Conservation (phyloP, 2,797 vertebrate genomes). For the Odontamblyopus lacepedii region DNA sequence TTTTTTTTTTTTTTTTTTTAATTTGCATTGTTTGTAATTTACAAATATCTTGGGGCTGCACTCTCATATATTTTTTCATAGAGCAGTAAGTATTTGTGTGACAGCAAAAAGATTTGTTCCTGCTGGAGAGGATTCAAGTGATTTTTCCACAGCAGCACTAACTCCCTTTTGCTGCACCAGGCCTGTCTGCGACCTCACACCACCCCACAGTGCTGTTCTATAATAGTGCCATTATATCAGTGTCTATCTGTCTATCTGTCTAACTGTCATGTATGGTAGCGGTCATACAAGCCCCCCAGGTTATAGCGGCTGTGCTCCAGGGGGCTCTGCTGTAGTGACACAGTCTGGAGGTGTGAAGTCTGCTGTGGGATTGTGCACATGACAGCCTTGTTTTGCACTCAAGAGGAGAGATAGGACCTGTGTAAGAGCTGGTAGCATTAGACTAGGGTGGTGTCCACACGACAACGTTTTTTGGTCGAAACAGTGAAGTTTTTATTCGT, state of each 20-base stretch:
- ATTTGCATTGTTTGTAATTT: neutral
- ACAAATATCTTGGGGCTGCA: neutral
- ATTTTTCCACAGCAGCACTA: slow-evolving; percentile 39
- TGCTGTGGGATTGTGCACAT: slow-evolving; percentile 18
- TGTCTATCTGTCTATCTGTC: slow-evolving; percentile 19
- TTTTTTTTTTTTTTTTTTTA: neutral
- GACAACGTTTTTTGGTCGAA: too few species aligned
- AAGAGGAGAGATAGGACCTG: neutral
- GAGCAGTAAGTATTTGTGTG: slow-evolving; percentile 44
- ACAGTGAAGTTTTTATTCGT: too few species aligned
- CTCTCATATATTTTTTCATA: slow-evolving; percentile 41
- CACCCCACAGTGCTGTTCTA: slow-evolving; percentile 15
- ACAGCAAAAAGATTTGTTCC: slow-evolving; percentile 43
- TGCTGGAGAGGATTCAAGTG: slow-evolving; percentile 29
- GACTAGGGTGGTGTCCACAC: too few species aligned
- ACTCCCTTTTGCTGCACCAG: slow-evolving; percentile 25
- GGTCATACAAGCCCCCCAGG: slow-evolving; percentile 58
- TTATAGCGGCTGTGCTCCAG: slow-evolving; percentile 43
- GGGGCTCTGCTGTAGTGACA: slow-evolving; percentile 35
- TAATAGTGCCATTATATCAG: slow-evolving; percentile 33
- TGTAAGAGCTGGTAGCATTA: neutral
- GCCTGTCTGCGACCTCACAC: slow-evolving; percentile 50
- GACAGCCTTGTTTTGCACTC: slow-evolving; percentile 1
- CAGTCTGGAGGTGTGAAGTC: slow-evolving; percentile 47
- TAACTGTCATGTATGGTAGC: slow-evolving; percentile 60